Evolutionary conservation across 2,888 invertebrate species (phyloP), one percentile per base, ranked within the genome.

Genomic region (Phorcus lineatus): DNA sequence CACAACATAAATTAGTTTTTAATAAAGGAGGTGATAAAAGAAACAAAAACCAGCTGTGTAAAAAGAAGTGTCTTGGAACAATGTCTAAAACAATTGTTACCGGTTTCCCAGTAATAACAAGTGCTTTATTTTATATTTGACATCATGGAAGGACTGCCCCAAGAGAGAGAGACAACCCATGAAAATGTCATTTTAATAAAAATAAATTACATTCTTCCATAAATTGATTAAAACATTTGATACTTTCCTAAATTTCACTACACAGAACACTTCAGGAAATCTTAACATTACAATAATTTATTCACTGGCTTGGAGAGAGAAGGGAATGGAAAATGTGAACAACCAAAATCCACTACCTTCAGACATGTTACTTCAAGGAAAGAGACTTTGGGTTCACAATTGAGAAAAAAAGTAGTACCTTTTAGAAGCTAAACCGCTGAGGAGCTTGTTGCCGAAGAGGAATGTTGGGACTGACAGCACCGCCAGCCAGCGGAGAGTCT

Each of bases 391-490:
- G 11, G 4, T 47, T 47, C 9, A 47, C 6, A 47, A 22, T 78
- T 24, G 53, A 47, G 19, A n/a, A 36, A 0, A 9, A 17, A 13
- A 17, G 55, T 81, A 84, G n/a, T 75, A 90, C 90, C 90, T 88
- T 87, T 87, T 88, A 16, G 94, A 94, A 31, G 96, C 97, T 88
- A 99, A 95, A 82, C 95, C 95, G 81, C 97, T 96, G 88, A 99
- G 95, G 92, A 99, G 95, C 86, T 97, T 96, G 93, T 98, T 98
- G 1, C 99, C 99, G 82, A 96, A 95, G 55, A 99, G 95, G 95
- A 99, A 99, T 80, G 99, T 98, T 86, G 98, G 95, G 55, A 96
- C 94, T 80, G 96, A 98, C 80, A 99, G 94, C 82, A 97, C 95
- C 86, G 96, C 94, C 89, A 99, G 95, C 94, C 97, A 97, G 88